Evolutionary conservation across 2,113 vertebrate genomes (phyloP), one percentile per base, ranked within the genome.

Genomic region (Corynorhinus townsendii): DNA sequence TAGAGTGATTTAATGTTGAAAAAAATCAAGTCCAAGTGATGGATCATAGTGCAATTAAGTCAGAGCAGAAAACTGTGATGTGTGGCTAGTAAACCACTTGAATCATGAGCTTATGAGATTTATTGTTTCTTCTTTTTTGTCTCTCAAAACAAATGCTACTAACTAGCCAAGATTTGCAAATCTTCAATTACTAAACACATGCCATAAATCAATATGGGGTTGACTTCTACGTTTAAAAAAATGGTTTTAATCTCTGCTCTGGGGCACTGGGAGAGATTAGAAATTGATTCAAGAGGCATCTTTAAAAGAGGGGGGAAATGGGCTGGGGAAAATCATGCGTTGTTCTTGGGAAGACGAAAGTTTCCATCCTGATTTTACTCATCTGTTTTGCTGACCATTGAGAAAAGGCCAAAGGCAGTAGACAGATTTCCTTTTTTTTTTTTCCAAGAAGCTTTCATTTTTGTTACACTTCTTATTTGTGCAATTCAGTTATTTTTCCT

Each of bases 401-500:
- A 95, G 80, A 84, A 97, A 94, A 96, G 76, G 84, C 81, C 40
- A 86, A 94, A 92, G 52, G 28, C 33, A 86, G 10, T 43, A 87
- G 30, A 77, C 45, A 77, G 56, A 64, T 40, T 90, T 93, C 33
- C 33, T 22, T 85, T 3, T 90, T 47, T 94, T 24, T 91, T 45
- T 91, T 98, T 97, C 92, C n/a, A 80, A 45, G 87, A 91, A 97
- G 43, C 90, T 98, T 97, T 98, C 12, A 43, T 96, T 97, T 97
- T 83, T 93, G 72, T 95, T 94, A 96, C 82, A 87, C 68, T 94
- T 89, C 86, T 98, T 92, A 69, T 96, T 98, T 98, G 91, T 97
- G 89, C 96, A 98, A 43, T 98, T 98, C 98, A 98, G 98, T 98
- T 99, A 98, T 97, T 97, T 99, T 98, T 92, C 97, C 69, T 98